These are phyloP conservation scores for Macrotis lagotis DNA, from an alignment of 2,113 vertebrate genomes.

Conservation along the genomic window DNA sequence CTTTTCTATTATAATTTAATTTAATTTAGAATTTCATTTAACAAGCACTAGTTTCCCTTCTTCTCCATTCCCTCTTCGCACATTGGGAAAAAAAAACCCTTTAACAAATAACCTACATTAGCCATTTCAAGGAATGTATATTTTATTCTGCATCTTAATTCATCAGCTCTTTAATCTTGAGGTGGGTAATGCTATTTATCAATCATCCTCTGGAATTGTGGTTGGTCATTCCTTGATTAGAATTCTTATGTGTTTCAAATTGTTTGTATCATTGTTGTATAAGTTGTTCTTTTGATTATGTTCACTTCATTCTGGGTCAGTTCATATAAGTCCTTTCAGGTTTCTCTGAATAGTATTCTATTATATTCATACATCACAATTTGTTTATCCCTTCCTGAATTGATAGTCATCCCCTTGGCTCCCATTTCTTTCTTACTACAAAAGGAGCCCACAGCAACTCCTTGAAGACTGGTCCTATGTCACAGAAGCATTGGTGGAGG, in stretches of 20 bases:
- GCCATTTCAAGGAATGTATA: not conserved
- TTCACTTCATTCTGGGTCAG: not conserved
- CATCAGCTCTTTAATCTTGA: not conserved
- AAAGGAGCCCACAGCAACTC: not conserved
- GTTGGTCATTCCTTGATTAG: not conserved
- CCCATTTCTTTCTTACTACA: not conserved
- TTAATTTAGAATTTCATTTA: not conserved
- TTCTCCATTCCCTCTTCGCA: not conserved
- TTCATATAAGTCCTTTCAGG: not conserved
- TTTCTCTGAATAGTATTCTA: not conserved
- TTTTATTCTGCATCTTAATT: not conserved
- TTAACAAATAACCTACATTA: not conserved
- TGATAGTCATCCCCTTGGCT: not conserved
- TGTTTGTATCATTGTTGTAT: not conserved
- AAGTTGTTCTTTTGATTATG: not conserved
- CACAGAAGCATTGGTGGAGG: not conserved
- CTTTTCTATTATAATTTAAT: not conserved
- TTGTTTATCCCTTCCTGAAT: not conserved
- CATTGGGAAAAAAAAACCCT: not conserved
- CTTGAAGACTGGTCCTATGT: not conserved
- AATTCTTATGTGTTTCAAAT: not conserved
- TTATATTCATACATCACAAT: not conserved
- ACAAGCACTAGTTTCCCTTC: not conserved
- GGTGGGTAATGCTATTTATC: not conserved
- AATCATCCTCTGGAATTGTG: not conserved